Percentiles rank a stretch among this genome's conserved stretches.
These are phyloP conservation scores for Philonicus albiceps DNA, from an alignment of 2,888 invertebrate species.

Conservation along the genomic window DNA sequence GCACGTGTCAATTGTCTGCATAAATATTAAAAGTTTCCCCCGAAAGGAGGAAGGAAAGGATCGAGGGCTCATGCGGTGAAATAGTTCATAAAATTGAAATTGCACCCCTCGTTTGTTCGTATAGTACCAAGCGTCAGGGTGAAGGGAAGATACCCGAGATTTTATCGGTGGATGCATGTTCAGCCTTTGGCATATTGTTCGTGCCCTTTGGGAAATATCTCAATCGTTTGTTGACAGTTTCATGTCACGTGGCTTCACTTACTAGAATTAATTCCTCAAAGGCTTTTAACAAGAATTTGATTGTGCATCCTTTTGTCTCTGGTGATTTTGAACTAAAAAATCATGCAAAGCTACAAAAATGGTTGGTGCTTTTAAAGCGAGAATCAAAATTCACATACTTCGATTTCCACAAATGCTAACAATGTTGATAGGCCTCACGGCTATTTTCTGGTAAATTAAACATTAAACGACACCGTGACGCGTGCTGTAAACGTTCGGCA, in stretches of 20 bases:
- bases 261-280: conserved; percentile 25
- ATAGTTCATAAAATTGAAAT: conserved; percentile 49
- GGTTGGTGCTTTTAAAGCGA: not conserved
- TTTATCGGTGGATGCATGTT: conserved; percentile 5
- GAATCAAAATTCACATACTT: not conserved
- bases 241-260: conserved; percentile 50
- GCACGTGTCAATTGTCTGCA: conserved; percentile 52
- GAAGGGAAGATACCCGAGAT: not conserved
- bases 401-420: conserved; percentile 45
- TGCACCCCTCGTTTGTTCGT: conserved; percentile 23
- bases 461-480: conserved; percentile 52
- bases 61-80: conserved; percentile 44
- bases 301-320: not conserved
- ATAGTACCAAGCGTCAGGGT: not conserved
- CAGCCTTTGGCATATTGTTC: conserved; percentile 37
- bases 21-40: conserved; percentile 46
- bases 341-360: not conserved
- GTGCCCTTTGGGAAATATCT: conserved; percentile 51
- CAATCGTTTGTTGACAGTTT: conserved; percentile 51
- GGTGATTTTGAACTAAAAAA: not conserved
- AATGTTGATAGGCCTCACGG: conserved; percentile 55
- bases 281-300: not conserved
- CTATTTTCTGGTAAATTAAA: conserved; percentile 56
- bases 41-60: conserved; percentile 20
- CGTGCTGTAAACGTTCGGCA: conserved; percentile 46